phyloP scores from a whole-genome alignment of 2,797 vertebrate species.

The Chrysocyon brachyurus region DNA sequence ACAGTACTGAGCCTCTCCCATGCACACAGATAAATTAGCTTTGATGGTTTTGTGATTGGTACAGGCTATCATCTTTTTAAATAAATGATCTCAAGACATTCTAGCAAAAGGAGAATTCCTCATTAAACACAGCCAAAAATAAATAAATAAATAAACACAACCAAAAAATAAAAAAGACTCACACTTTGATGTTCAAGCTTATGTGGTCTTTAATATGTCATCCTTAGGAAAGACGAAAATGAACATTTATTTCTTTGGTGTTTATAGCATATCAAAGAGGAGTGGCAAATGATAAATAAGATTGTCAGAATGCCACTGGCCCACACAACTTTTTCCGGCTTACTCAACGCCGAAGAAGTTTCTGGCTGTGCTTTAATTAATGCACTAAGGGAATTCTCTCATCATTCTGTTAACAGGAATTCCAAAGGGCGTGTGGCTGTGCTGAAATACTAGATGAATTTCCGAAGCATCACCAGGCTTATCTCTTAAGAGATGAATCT shows the following conservation, averaged over 20 bases:
- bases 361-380: slow-evolving; percentile 18
- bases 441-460: not conserved
- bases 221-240: slow-evolving; percentile 35
- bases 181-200: not conserved
- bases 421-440: not conserved
- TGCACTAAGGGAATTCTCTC: not conserved
- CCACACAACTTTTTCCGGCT: not conserved
- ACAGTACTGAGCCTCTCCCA: not conserved
- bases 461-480: not conserved
- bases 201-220: not conserved
- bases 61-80: slow-evolving; percentile 10
- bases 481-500: not conserved
- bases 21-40: slow-evolving; percentile 2
- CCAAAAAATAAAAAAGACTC: not conserved
- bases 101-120: slow-evolving; percentile 36
- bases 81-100: not conserved
- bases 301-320: not conserved
- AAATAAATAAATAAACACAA: not conserved
- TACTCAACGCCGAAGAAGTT: slow-evolving; percentile 23
- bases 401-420: not conserved
- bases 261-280: not conserved
- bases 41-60: not conserved
- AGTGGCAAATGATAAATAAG: slow-evolving; percentile 8
- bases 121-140: not conserved
- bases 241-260: not conserved